Conservation (phyloP, 2,113 vertebrate genomes). For the Alaudala cheleensis region DNA sequence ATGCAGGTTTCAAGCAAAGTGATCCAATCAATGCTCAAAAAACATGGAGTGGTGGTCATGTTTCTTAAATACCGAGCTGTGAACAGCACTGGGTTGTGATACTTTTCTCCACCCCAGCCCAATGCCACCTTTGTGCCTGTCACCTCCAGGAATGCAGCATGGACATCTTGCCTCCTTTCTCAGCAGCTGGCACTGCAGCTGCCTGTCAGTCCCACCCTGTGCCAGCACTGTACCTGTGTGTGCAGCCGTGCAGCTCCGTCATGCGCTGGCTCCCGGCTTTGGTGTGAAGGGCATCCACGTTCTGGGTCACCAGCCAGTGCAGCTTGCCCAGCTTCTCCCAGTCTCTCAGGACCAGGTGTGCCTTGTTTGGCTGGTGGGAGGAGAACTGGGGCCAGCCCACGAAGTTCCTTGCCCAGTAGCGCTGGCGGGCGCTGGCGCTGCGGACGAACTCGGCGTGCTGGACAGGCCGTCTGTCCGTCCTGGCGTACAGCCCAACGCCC, state of each 20-base stretch:
- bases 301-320: constrained; percentile 96
- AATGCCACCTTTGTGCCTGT: background rate
- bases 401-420: constrained; percentile 97
- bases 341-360: constrained; percentile 79
- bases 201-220: background rate
- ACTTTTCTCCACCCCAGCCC: background rate
- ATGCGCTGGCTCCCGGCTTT: constrained; percentile 88
- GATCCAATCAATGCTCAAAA: background rate
- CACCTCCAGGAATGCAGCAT: background rate
- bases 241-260: constrained; percentile 91
- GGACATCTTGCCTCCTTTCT: background rate
- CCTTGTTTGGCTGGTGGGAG: constrained; percentile 84
- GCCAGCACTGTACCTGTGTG: constrained; percentile 80
- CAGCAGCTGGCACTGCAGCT: background rate
- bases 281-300: constrained; percentile 92
- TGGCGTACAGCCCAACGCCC: constrained; percentile 88
- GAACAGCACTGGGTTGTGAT: background rate
- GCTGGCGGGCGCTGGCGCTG: constrained; percentile 83
- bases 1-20: background rate
- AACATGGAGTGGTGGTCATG: background rate
- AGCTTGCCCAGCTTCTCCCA: constrained; percentile 89
- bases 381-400: constrained; percentile 94
- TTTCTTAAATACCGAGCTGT: background rate
- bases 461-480: constrained; percentile 86
- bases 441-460: constrained; percentile 85